Evolutionary conservation across 2,888 invertebrate species (phyloP).

Genomic region (Nysson spinosus): DNA sequence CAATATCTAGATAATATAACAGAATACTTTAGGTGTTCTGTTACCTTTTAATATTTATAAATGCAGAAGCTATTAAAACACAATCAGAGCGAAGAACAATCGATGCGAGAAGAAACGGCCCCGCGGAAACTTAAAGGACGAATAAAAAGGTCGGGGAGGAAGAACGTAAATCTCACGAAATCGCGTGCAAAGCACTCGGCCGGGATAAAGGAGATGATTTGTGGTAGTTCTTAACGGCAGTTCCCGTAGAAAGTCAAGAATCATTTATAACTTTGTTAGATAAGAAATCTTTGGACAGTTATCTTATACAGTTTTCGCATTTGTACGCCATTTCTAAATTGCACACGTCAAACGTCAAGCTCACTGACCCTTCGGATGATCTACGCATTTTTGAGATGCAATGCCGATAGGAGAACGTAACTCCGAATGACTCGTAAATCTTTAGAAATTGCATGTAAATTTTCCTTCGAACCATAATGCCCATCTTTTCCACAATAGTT

Average conservation of each 20-base stretch:
- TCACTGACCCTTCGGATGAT: neutral
- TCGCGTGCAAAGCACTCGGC: slow-evolving; percentile 20
- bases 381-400: neutral
- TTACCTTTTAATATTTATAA: too few relatives aligned
- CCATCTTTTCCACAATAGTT: too few relatives aligned
- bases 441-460: too few relatives aligned
- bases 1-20: too few relatives aligned
- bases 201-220: slow-evolving; percentile 34
- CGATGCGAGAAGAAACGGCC: neutral
- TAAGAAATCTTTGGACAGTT: slow-evolving; percentile 30
- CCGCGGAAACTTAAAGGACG: neutral
- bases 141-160: slow-evolving; percentile 11
- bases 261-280: slow-evolving; percentile 37
- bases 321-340: neutral
- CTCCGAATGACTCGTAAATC: too few relatives aligned
- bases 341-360: slow-evolving; percentile 28
- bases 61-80: slow-evolving; percentile 10
- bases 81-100: slow-evolving; percentile 6
- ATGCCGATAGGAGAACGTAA: too few relatives aligned
- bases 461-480: too few relatives aligned
- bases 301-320: slow-evolving; percentile 23
- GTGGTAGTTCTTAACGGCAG: slow-evolving; percentile 25
- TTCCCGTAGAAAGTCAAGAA: slow-evolving; percentile 36
- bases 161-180: slow-evolving; percentile 43
- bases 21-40: too few relatives aligned